phyloP scores from a whole-genome alignment of 2,797 vertebrate species.

The Aldrovandia affinis region DNA sequence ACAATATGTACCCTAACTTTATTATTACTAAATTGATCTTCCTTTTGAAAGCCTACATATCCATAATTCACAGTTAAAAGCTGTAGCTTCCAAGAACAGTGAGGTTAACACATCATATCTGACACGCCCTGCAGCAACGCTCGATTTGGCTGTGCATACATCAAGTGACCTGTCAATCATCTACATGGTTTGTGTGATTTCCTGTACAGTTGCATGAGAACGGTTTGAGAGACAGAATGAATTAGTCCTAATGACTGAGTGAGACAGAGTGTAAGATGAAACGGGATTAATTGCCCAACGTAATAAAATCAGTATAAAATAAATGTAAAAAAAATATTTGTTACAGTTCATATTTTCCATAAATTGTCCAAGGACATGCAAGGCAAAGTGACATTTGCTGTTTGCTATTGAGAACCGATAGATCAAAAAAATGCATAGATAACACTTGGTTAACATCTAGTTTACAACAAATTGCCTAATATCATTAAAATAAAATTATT shows the following conservation, averaged over 20 bases:
- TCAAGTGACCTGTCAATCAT: too few species aligned
- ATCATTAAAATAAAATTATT: conserved; percentile 57
- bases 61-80: neutral
- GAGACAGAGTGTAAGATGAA: conserved; percentile 60
- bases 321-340: conserved; percentile 98
- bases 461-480: conserved; percentile 59
- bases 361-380: conserved; percentile 72
- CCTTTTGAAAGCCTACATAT: neutral
- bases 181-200: neutral
- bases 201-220: conserved; percentile 8
- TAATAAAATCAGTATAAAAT: conserved; percentile 88
- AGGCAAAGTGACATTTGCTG: conserved; percentile 73
- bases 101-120: neutral
- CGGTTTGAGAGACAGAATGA: neutral
- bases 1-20: neutral
- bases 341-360: conserved; percentile 70
- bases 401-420: conserved; percentile 63
- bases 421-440: conserved; percentile 94
- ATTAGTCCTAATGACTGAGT: conserved; percentile 41
- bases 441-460: conserved; percentile 72
- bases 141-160: too few species aligned
- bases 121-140: neutral
- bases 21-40: neutral
- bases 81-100: neutral
- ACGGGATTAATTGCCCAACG: conserved; percentile 71